Evolutionary conservation across 2,113 vertebrate species (phyloP).

Genomic region (Piprites chloris): DNA sequence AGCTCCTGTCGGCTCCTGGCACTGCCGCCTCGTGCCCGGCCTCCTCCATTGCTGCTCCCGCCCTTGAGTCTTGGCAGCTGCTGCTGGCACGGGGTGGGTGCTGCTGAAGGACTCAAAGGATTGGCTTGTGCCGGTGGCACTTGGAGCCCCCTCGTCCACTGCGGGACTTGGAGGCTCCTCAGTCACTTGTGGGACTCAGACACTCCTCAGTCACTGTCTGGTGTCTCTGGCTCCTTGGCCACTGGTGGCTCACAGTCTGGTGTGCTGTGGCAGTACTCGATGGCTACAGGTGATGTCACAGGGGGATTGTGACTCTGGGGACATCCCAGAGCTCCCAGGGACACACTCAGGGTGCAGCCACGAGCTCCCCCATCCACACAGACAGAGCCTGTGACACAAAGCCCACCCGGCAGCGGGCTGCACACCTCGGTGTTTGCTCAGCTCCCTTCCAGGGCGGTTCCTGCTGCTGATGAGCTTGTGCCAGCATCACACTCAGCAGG

Average conservation of each 20-base stretch:
- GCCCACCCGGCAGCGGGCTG: background rate
- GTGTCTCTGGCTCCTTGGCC: background rate
- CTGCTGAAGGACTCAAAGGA: background rate
- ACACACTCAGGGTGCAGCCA: background rate
- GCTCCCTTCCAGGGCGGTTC: background rate
- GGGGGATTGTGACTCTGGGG: background rate
- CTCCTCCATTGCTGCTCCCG: background rate
- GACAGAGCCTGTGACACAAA: background rate
- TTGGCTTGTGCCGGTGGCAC: background rate
- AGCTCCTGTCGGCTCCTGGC: background rate
- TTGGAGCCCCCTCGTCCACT: background rate
- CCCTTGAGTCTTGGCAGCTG: background rate
- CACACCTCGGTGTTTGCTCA: background rate
- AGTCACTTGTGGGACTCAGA: no score
- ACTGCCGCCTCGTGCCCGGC: fast-evolving
- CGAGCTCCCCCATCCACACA: no score
- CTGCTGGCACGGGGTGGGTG: background rate
- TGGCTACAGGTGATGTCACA: background rate
- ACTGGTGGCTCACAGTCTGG: background rate
- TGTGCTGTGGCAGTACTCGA: background rate
- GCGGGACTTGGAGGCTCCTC: background rate
- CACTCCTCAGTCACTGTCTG: background rate
- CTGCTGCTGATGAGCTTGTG: background rate
- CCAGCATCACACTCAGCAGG: background rate
- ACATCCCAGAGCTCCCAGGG: background rate